These are phyloP conservation scores for Hemicordylus capensis DNA, from an alignment of 2,113 vertebrate genomes.

Conservation along the genomic window DNA sequence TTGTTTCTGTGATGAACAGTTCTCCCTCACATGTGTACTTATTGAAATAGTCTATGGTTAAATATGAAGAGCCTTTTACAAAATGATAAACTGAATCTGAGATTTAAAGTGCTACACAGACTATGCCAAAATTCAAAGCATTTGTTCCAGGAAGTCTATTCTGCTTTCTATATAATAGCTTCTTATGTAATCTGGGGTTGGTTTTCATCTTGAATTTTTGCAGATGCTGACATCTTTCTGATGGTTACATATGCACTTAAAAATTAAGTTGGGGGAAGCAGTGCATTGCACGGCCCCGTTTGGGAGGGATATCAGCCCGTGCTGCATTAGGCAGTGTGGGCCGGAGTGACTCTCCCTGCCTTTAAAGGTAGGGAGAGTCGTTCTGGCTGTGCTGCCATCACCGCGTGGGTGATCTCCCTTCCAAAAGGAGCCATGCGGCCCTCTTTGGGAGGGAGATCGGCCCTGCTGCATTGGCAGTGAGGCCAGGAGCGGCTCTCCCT, in stretches of 20 bases:
- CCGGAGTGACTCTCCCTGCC: no score
- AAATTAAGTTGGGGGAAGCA: background rate
- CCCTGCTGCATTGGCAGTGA: no score
- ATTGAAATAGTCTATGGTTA: slow-evolving; percentile 11
- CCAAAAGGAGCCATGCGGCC: no score
- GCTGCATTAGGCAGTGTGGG: no score
- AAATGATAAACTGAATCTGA: slow-evolving; percentile 37
- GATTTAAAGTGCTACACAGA: background rate
- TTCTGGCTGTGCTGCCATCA: no score
- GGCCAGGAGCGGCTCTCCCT: no score
- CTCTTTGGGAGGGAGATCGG: no score
- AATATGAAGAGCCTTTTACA: background rate
- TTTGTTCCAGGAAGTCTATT: background rate
- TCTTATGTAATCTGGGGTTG: background rate
- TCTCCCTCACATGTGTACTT: background rate
- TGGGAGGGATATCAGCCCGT: no score
- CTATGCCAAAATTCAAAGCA: slow-evolving; percentile 20
- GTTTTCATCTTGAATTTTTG: background rate
- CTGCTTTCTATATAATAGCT: background rate
- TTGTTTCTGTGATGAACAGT: slow-evolving; percentile 29
- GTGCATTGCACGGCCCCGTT: no score
- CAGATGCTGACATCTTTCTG: background rate
- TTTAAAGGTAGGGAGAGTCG: no score
- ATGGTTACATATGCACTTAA: background rate
- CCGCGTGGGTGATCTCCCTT: no score